Conservation (phyloP, 2,113 vertebrate species). For the Lota lota region DNA sequence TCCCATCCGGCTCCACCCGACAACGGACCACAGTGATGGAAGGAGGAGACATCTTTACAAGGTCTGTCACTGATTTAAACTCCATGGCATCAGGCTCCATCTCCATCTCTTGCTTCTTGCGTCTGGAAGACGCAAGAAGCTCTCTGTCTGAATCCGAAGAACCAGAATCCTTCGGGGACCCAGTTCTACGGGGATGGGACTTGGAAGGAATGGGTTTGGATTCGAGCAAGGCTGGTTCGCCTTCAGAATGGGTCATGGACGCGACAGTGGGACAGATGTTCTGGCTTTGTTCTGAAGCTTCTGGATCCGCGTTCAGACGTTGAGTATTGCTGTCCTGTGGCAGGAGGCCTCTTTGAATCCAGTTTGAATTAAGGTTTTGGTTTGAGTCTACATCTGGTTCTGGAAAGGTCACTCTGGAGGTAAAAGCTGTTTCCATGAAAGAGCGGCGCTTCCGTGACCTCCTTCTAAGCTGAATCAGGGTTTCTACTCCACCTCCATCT, state of each 20-base stretch:
- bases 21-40: slow-evolving; percentile 70
- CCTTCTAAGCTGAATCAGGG: slow-evolving; percentile 60
- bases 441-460: slow-evolving; percentile 85
- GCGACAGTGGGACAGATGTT: slow-evolving; percentile 63
- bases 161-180: slow-evolving; percentile 11
- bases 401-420: slow-evolving; percentile 84
- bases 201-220: slow-evolving; percentile 67
- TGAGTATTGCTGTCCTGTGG: slow-evolving; percentile 19
- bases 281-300: slow-evolving; percentile 55
- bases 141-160: slow-evolving; percentile 20
- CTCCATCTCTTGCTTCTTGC: slow-evolving; percentile 72
- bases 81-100: slow-evolving; percentile 86
- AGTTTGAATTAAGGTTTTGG: slow-evolving; percentile 18
- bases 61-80: slow-evolving; percentile 79
- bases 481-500: slow-evolving; percentile 55
- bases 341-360: slow-evolving; percentile 26
- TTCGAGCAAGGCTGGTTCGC: slow-evolving; percentile 75
- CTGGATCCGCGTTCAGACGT: slow-evolving; percentile 47
- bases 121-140: slow-evolving; percentile 15
- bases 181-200: background rate
- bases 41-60: slow-evolving; percentile 58
- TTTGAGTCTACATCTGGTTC: slow-evolving; percentile 34
- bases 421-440: slow-evolving; percentile 84
- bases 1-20: slow-evolving; percentile 58
- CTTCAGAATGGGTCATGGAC: slow-evolving; percentile 64